Conservation (phyloP, 2,888 invertebrate species). For the Cheilosia soror region DNA sequence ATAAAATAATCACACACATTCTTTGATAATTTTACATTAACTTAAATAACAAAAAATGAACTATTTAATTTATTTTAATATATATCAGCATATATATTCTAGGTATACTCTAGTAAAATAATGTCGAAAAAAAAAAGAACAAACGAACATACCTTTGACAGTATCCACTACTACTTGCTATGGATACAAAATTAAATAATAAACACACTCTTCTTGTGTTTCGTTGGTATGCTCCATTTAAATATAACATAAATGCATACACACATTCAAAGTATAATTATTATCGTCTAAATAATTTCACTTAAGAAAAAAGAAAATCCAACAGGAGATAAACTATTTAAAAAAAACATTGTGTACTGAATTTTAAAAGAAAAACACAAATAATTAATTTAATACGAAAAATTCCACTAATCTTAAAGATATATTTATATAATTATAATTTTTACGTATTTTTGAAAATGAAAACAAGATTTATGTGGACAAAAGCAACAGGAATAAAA, state of each 20-base stretch:
- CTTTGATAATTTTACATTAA: slow-evolving; percentile 43
- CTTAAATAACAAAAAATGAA: slow-evolving; percentile 43
- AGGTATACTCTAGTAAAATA: slow-evolving; percentile 40
- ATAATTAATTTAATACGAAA: slow-evolving; percentile 22
- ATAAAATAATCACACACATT: slow-evolving; percentile 48
- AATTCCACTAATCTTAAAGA: slow-evolving; percentile 70
- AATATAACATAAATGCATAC: background rate
- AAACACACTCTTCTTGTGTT: slow-evolving; percentile 38
- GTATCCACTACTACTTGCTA: slow-evolving; percentile 17
- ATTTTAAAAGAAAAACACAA: slow-evolving; percentile 22
- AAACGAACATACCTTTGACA: slow-evolving; percentile 1
- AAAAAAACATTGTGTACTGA: slow-evolving; percentile 46
- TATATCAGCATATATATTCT: slow-evolving; percentile 32
- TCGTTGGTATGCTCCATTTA: slow-evolving; percentile 29
- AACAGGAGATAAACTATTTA: slow-evolving; percentile 43
- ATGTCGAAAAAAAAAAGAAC: slow-evolving; percentile 21
- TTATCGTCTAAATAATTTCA: slow-evolving; percentile 60
- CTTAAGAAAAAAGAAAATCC: slow-evolving; percentile 24
- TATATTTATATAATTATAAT: slow-evolving; percentile 35
- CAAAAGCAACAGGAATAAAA: background rate
- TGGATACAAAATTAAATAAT: slow-evolving; percentile 3
- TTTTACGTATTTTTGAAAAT: slow-evolving; percentile 33
- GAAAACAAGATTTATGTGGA: slow-evolving; percentile 37
- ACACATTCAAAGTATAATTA: slow-evolving; percentile 34
- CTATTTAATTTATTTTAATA: slow-evolving; percentile 71